phyloP scores from a whole-genome alignment of 2,797 vertebrate species.

The Cheirogaleus major region DNA sequence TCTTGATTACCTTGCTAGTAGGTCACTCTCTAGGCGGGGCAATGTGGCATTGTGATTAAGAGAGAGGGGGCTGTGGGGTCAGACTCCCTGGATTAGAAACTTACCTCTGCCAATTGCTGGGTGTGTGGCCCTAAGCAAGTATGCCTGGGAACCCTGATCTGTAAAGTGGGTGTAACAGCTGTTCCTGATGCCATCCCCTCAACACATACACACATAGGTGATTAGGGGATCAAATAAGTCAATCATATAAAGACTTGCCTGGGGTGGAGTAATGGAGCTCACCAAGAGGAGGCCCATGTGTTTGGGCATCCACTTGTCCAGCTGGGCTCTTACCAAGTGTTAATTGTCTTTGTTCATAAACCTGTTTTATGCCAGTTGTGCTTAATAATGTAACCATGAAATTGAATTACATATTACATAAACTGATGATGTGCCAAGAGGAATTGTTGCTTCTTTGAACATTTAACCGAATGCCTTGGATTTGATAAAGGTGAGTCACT shows the following conservation, averaged over 20 bases:
- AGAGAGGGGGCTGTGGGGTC: neutral
- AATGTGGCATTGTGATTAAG: neutral
- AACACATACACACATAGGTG: neutral
- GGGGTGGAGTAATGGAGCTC: neutral
- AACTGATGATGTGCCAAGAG: slow-evolving; percentile 53
- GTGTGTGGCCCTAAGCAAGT: neutral
- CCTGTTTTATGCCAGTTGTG: slow-evolving; percentile 46
- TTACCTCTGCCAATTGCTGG: neutral
- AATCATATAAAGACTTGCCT: neutral
- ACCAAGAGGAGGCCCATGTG: neutral
- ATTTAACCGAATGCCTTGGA: slow-evolving; percentile 60
- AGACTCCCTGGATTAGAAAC: neutral
- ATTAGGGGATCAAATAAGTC: neutral
- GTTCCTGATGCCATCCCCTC: neutral
- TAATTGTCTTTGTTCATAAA: slow-evolving; percentile 62
- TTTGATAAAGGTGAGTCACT: slow-evolving; percentile 37
- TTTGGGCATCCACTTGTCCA: neutral
- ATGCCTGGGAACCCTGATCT: neutral
- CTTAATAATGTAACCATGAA: slow-evolving; percentile 63
- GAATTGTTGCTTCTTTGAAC: slow-evolving; percentile 63
- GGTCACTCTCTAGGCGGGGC: neutral
- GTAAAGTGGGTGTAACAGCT: neutral
- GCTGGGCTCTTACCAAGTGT: neutral
- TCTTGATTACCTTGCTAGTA: neutral
- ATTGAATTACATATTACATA: slow-evolving; percentile 63